A percentile compares a stretch with the other conserved stretches of the same genome.
These are phyloP conservation scores for Nasua narica DNA, from an alignment of 2,797 vertebrate genomes.

Conservation along the genomic window DNA sequence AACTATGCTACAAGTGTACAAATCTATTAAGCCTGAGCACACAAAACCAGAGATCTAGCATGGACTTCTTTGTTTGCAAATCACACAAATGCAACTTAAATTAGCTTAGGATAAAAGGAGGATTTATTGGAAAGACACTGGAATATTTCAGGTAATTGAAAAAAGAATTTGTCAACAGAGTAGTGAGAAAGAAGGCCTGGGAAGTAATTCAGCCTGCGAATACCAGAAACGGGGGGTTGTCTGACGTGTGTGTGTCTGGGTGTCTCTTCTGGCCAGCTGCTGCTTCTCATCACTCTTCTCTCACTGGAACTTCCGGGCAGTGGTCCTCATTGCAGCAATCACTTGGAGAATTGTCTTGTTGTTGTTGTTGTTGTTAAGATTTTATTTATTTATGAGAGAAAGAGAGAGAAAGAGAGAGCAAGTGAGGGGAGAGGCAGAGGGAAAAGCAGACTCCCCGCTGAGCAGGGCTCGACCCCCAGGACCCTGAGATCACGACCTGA, in stretches of 20 bases:
- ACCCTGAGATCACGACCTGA: no score
- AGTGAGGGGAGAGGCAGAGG: not conserved
- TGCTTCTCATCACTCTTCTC: not conserved
- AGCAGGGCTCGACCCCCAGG: no score
- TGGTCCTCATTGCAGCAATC: not conserved
- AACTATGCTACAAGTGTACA: conserved; percentile 6
- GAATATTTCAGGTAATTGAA: conserved; percentile 59
- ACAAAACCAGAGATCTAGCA: conserved; percentile 33
- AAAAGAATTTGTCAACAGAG: conserved; percentile 36
- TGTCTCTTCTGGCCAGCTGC: not conserved
- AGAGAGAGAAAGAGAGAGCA: not conserved
- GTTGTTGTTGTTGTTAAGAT: not conserved
- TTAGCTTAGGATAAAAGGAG: conserved; percentile 52
- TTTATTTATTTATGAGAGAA: not conserved
- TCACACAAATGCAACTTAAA: conserved; percentile 62
- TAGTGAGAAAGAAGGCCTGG: not conserved
- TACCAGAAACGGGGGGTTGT: not conserved
- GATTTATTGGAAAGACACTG: conserved; percentile 53
- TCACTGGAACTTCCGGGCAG: not conserved
- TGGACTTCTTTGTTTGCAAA: conserved; percentile 47
- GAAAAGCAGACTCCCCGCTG: no score
- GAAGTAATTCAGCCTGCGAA: not conserved
- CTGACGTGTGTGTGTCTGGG: not conserved
- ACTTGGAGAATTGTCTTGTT: not conserved
- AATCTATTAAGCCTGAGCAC: conserved; percentile 39